A percentile compares a stretch with the other conserved stretches of the same genome.
Conservation (phyloP, 1,140 invertebrate genomes). For the Nasonia longicornis region DNA sequence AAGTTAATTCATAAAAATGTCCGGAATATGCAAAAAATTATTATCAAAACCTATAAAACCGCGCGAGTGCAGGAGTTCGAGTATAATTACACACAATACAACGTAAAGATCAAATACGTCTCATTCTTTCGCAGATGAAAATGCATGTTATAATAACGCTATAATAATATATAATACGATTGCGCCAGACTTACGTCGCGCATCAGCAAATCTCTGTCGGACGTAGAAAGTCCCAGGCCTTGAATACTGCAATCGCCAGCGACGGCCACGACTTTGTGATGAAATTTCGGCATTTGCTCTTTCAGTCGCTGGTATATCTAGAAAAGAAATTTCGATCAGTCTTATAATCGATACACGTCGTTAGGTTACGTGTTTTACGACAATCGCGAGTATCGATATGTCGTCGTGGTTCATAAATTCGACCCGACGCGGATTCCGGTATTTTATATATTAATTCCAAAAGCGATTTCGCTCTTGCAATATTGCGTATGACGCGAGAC, state of each 20-base stretch:
- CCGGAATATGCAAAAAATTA: too few relatives aligned
- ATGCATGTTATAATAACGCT: not conserved
- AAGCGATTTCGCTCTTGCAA: not conserved
- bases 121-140: not conserved
- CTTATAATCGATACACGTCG: not conserved
- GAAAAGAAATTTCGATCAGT: conserved; percentile 12
- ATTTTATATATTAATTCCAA: not conserved
- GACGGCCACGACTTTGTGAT: conserved; percentile 75
- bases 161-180: not conserved
- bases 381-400: not conserved
- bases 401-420: not conserved
- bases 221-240: conserved; percentile 73
- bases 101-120: too few relatives aligned
- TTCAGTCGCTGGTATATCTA: conserved; percentile 73
- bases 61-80: too few relatives aligned
- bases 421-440: not conserved
- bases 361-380: not conserved
- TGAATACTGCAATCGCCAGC: conserved; percentile 75
- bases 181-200: conserved; percentile 70
- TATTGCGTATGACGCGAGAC: not conserved
- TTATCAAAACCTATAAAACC: too few relatives aligned
- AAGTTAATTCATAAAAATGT: too few relatives aligned
- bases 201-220: conserved; percentile 72
- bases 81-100: too few relatives aligned
- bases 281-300: conserved; percentile 74